Base-by-base conservation (phyloP, 2,113 vertebrate species). In the Pterocles burchelli region DNA sequence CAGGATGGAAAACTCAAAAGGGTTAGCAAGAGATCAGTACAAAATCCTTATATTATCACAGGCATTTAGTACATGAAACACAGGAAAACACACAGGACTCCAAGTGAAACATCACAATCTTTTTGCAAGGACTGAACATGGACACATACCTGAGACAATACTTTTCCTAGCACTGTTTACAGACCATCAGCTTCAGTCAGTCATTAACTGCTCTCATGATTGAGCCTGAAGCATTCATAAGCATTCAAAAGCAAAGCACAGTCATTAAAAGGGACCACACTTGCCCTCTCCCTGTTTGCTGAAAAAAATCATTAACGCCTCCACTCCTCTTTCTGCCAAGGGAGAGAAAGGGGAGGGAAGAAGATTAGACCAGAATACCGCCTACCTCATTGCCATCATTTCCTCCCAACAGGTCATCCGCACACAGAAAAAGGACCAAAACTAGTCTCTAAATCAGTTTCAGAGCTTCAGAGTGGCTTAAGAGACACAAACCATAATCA, bases 161-260 rank as follows among this genome's bases (percentile, higher is more conserved):
- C 6, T 80, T 85, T 70, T 54, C 75, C 11, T 11, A 59, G 48
- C 55, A 46, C 29, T 71, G 59, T 45, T 48, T 87, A 89, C 76
- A 93, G 86, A 90, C 75, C 3, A 1, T 36, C 81, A 91, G 63
- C 46, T 94, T 67, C 93, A 77, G 59, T 22, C 86, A 82, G 62
- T 80, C 78, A 78, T 80, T 74, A 91, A 57, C 67, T 17, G 2
- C 73, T 84, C 78, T 58, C 71, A 82, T 33, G 46, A 94, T 73
- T 80, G 88, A 91, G 61, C 71, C 92, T 62, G 46, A 94, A 77
- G 76, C 55, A 83, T 65, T 85, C 82, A 58, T 34, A 80, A 85
- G 67, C 43, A 88, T 34, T 87, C 85, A 70, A 38, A 94, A 95
- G 70, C 7, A 17, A 97, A 95, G 74, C 79, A 85, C 28, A 65